Evolutionary conservation across 2,113 vertebrate genomes (phyloP).

Genomic region (Neogale vison): DNA sequence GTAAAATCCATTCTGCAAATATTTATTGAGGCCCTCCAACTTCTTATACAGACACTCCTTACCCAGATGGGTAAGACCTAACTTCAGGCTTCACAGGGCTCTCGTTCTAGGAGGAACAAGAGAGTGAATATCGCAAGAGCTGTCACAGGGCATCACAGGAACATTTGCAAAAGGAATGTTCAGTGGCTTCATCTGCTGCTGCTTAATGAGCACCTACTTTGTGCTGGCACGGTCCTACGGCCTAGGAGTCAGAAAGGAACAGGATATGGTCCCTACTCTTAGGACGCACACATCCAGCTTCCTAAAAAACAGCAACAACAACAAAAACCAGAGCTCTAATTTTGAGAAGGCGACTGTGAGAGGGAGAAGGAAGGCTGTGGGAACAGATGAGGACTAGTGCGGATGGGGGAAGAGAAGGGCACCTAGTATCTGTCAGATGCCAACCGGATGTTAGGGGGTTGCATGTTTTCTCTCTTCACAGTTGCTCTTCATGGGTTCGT

Average conservation of each 20-base stretch:
- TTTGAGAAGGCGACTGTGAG: background rate
- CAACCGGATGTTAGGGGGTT: background rate
- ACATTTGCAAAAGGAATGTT: too few species aligned
- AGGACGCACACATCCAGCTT: background rate
- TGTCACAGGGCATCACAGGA: background rate
- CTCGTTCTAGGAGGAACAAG: background rate
- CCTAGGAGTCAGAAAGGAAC: background rate
- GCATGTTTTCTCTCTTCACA: background rate
- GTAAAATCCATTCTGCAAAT: slow-evolving; percentile 61
- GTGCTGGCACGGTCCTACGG: background rate
- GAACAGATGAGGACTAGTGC: background rate
- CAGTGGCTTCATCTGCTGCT: background rate
- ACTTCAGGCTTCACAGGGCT: background rate
- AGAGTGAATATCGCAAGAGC: background rate
- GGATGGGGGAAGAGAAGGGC: background rate
- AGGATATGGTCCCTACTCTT: too few species aligned
- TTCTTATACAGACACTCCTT: background rate
- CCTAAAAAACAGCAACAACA: background rate
- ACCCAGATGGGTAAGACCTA: background rate
- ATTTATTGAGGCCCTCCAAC: slow-evolving; percentile 38
- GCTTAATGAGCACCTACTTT: background rate
- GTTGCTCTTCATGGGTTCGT: background rate
- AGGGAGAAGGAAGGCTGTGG: background rate
- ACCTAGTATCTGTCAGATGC: background rate
- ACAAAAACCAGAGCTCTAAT: too few species aligned